phyloP scores from a whole-genome alignment of 2,888 invertebrate species.

The Pachycephus smyrnensis region DNA sequence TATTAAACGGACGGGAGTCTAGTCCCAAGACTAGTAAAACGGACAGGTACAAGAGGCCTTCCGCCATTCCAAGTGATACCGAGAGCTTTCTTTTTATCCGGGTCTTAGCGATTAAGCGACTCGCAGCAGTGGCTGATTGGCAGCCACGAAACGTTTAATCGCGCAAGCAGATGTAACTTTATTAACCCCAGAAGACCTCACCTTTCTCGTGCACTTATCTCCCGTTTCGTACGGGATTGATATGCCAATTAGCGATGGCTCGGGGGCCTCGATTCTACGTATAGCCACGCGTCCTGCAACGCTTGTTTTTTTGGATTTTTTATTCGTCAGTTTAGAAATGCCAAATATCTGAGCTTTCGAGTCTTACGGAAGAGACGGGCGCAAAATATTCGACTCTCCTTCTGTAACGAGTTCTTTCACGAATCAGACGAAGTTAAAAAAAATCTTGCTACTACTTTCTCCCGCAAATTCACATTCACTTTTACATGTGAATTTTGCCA shows the following conservation, averaged over 20 bases:
- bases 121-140: slow-evolving; percentile 3
- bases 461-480: not conserved
- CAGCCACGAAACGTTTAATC: slow-evolving; percentile 27
- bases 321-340: not conserved
- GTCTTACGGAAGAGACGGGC: too few species aligned
- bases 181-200: slow-evolving; percentile 15
- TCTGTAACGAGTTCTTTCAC: too few species aligned
- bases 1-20: not conserved
- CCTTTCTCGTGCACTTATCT: slow-evolving; percentile 34
- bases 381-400: too few species aligned
- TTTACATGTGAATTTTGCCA: not conserved
- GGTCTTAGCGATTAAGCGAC: not conserved
- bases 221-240: slow-evolving; percentile 49
- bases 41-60: not conserved
- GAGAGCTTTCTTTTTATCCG: not conserved
- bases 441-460: not conserved
- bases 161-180: slow-evolving; percentile 20
- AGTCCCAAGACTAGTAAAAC: not conserved
- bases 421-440: not conserved
- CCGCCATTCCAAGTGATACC: not conserved
- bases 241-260: slow-evolving; percentile 51
- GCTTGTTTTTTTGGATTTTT: not conserved
- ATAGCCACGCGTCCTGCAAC: not conserved
- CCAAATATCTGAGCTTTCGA: too few species aligned
- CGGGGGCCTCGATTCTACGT: not conserved